Percentiles rank a stretch among this genome's conserved stretches.
Conservation (phyloP, 2,113 vertebrate genomes). For the Astur gentilis region DNA sequence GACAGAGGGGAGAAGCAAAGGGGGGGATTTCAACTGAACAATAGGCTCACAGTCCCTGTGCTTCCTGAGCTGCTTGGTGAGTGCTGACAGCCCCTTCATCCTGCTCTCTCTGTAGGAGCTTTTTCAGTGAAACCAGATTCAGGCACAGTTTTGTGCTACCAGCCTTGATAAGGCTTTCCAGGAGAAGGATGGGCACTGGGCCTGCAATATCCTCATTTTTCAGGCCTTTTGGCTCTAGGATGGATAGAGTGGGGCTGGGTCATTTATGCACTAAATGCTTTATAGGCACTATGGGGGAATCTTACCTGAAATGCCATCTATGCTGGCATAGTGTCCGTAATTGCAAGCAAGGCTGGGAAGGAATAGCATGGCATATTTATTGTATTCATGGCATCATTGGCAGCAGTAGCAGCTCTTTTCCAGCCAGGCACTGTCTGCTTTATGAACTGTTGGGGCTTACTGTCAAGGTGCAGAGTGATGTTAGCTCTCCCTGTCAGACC, state of each 20-base stretch:
- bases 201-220: not conserved
- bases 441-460: not conserved
- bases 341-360: not conserved
- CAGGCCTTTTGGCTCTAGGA: not conserved
- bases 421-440: not conserved
- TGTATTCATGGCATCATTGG: not conserved
- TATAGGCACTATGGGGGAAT: not conserved
- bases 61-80: not conserved
- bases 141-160: not conserved
- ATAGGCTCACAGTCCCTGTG: not conserved
- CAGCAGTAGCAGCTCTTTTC: not conserved
- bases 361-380: not conserved
- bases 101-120: not conserved
- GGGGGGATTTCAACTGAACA: not conserved
- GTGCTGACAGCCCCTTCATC: slow-evolving; percentile 48
- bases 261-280: not conserved
- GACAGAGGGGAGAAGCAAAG: not conserved
- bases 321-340: not conserved
- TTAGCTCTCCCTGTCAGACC: not conserved
- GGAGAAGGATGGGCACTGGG: not conserved
- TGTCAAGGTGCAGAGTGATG: not conserved
- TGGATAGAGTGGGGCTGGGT: not conserved
- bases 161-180: not conserved
- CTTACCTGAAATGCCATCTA: not conserved
- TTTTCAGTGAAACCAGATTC: not conserved